Conservation (phyloP, 2,113 vertebrate species). For the Daphoenositta chrysoptera region DNA sequence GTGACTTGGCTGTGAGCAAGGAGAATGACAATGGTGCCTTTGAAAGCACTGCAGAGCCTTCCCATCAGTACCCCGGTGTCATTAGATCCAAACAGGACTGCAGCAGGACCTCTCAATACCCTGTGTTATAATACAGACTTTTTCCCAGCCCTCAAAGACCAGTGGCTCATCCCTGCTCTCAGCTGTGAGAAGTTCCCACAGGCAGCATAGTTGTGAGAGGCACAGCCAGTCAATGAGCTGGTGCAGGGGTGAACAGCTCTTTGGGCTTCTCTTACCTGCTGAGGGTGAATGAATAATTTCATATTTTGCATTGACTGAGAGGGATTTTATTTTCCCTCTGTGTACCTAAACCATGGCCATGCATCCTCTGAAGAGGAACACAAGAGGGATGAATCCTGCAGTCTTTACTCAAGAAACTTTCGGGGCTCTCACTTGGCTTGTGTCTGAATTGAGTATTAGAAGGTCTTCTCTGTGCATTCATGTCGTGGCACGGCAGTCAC, state of each 20-base stretch:
- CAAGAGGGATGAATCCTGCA: not conserved
- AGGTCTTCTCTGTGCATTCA: not conserved
- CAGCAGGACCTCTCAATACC: not conserved
- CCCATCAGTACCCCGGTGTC: not conserved
- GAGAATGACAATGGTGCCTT: not conserved
- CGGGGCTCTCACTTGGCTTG: not conserved
- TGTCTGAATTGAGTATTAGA: not conserved
- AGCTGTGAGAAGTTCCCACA: not conserved
- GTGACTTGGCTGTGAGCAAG: not conserved
- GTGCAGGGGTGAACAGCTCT: not conserved
- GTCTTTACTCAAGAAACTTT: not conserved
- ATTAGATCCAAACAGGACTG: not conserved
- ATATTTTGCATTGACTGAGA: not conserved
- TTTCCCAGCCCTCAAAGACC: not conserved
- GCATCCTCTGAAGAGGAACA: not conserved
- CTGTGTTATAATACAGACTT: not conserved
- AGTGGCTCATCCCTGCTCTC: not conserved
- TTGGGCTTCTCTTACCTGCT: not conserved
- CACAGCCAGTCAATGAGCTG: not conserved
- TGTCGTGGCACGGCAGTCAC: not conserved
- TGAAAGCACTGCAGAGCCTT: not conserved
- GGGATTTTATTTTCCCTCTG: not conserved
- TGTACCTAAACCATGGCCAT: fast-evolving
- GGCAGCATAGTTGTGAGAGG: not conserved
- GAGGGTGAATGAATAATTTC: fast-evolving